phyloP scores from a whole-genome alignment of 2,113 vertebrate genomes.

The Phylloscopus trochilus region DNA sequence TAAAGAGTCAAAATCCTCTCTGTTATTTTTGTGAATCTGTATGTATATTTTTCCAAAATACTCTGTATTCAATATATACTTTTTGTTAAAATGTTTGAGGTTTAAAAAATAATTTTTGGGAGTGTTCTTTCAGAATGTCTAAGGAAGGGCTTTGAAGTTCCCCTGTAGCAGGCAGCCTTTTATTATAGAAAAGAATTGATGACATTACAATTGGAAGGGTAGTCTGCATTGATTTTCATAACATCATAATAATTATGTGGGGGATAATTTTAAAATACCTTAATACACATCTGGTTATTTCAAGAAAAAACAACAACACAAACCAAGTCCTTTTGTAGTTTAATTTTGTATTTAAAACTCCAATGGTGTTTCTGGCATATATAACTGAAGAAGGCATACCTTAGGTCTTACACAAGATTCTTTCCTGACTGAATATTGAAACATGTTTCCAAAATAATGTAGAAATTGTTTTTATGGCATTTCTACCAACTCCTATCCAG shows the following conservation, averaged over 20 bases:
- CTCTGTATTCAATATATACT: neutral
- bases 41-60: neutral
- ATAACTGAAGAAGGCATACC: neutral
- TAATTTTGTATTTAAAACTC: neutral
- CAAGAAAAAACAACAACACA: neutral
- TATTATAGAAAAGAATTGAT: neutral
- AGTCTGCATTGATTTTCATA: neutral
- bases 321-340: neutral
- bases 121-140: neutral
- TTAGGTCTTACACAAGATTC: neutral
- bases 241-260: neutral
- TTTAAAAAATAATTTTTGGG: neutral
- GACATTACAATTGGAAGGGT: neutral
- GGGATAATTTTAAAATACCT: neutral
- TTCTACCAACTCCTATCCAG: neutral
- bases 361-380: neutral
- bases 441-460: neutral
- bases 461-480: neutral
- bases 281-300: neutral
- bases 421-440: neutral
- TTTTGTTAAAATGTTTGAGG: neutral
- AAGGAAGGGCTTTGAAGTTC: neutral
- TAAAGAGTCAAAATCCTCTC: neutral
- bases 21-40: neutral
- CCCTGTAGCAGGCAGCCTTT: neutral